Percentiles rank a stretch among this genome's conserved stretches.
These are phyloP conservation scores for Procavia capensis DNA, from an alignment of 2,113 vertebrate genomes.

Conservation along the genomic window DNA sequence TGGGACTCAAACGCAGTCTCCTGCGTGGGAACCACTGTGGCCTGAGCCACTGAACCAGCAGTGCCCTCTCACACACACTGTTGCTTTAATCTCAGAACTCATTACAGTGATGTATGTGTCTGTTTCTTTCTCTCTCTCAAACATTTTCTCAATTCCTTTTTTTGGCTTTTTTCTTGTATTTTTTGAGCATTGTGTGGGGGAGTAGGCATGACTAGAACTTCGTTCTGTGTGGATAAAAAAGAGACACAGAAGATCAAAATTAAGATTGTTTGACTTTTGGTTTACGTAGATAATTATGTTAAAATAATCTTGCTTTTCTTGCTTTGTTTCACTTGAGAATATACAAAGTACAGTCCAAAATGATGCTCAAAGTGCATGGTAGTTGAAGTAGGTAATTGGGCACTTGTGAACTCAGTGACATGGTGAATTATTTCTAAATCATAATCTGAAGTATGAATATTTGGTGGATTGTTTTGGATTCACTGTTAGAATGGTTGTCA, in stretches of 20 bases:
- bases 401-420: not conserved
- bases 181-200: slow-evolving; percentile 25
- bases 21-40: not conserved
- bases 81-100: slow-evolving; percentile 39
- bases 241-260: not conserved
- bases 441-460: not conserved
- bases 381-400: not conserved
- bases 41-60: not conserved
- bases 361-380: not conserved
- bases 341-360: not conserved
- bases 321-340: not conserved
- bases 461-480: slow-evolving; percentile 4
- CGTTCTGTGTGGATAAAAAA: slow-evolving; percentile 18
- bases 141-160: not conserved
- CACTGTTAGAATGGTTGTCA: not conserved
- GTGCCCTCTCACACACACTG: not conserved
- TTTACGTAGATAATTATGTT: not conserved
- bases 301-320: not conserved
- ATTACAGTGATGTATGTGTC: not conserved
- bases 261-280: not conserved
- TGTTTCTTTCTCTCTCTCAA: not conserved
- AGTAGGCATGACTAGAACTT: slow-evolving; percentile 12
- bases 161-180: not conserved
- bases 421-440: not conserved
- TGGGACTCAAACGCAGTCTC: not conserved